Base-by-base conservation (phyloP, 1,140 invertebrate species). In the Conus betulinus region DNA sequence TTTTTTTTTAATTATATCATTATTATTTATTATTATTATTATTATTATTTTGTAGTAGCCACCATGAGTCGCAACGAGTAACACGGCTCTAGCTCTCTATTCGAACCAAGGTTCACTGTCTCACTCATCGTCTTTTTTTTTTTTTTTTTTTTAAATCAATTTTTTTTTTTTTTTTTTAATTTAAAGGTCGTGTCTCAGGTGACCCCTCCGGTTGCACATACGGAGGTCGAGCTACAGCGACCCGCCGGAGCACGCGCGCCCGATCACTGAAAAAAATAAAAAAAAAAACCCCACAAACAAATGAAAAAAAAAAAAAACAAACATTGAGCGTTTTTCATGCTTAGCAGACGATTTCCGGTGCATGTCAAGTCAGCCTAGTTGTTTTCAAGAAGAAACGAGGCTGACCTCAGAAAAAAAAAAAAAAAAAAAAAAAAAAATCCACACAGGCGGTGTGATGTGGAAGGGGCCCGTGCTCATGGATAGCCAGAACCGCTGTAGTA, bases 401-500 rank as follows among this genome's bases (percentile, higher is more conserved):
- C 88, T 89, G 67, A 89, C 67, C 71, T 79, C 88, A 60, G 53
- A 39, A 17, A 51, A 15, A 52, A 17, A 25, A 51, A 79, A 55
- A 0, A 17, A 25, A 51, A 79, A 55, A 39, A 17, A 51, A 15
- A 52, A 17, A 25, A 51, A 79, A 55, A 0, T 55, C 25, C 63
- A 74, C 55, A n/a, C 39, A 63, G 84, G 74, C 74, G 11, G 83
- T 84, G 39, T 55, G 82, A 23, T 84, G 79, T n/a, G 78, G 55
- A 84, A 81, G 74, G 27, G 79, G 90, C 83, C 90, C 89, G 13
- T 74, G 85, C 90, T 57, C 90, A 82, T 88, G 90, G 76, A 89
- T 86, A 84, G 87, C 85, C 81, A 90, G 88, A 63, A 67, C 39
- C 57, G 20, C 39, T 87, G 87, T 91, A 91, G 90, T 91, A 91